Base-by-base conservation (phyloP, 2,888 invertebrate species). In the Cephus sareptanus region DNA sequence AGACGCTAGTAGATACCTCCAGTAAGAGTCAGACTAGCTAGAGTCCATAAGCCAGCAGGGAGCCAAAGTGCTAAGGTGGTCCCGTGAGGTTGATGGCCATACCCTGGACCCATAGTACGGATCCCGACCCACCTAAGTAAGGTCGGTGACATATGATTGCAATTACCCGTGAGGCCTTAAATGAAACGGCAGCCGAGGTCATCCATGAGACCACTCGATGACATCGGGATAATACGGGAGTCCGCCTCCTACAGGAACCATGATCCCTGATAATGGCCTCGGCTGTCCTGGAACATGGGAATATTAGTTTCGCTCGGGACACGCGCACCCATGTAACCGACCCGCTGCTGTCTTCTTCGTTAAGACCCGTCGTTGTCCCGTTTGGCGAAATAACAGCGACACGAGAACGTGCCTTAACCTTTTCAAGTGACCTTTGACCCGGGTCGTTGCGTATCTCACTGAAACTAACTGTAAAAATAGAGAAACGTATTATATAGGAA, bases 111-210 rank as follows among this genome's bases (percentile, higher is more conserved):
- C 23, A 56, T 56, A 56, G 23, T 79, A 31, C 0, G 34, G 71
- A 34, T 33, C 31, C 31, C 15, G 31, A 74, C 74, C 74, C 23
- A 74, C 74, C 34, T 74, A 74, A 74, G 37, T 74, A 74, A 74
- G 30, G 74, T 34, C 34, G 74, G 23, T 74, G 74, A 74, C 74
- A 13, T 34, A 74, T 34, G 23, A 74, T 74, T 74, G 23, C 74
- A 74, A 74, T 74, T 74, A 74, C 74, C 34, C 34, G 74, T 30
- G 56, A 31, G 37, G 35, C 74, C 74, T 74, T 74, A 35, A 74
- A 30, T 23, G 71, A 33, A 71, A 34, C 23, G 13, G 71, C 34
- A 12, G 71, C n/a, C 71, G 71, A 34, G 34, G 31, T 34, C 31
- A 71, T 34, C 71, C 33, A 23, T 9, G 13, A 30, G 71, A 12